Percentiles rank a stretch among this genome's conserved stretches.
These are phyloP conservation scores for Perca fluviatilis DNA, from an alignment of 2,113 vertebrate species.

Conservation along the genomic window DNA sequence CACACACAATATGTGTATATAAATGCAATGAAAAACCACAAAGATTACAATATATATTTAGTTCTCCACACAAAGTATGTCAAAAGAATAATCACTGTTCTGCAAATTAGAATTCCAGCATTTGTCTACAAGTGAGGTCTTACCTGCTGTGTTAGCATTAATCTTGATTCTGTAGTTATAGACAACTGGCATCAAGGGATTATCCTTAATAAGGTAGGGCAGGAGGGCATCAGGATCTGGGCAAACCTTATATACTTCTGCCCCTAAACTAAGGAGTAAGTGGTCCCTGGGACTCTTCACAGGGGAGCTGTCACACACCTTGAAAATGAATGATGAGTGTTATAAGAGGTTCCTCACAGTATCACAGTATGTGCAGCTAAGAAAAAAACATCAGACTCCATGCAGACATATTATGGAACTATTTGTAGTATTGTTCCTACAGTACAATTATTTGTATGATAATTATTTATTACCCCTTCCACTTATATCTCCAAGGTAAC, in stretches of 20 bases:
- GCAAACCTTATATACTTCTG: conserved; percentile 78
- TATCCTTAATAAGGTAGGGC: conserved; percentile 76
- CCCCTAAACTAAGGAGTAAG: conserved; percentile 84
- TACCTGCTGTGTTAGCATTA: conserved; percentile 73
- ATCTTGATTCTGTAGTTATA: conserved; percentile 67
- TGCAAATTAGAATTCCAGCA: neutral
- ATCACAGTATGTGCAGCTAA: neutral
- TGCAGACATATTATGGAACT: no score
- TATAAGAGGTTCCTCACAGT: neutral
- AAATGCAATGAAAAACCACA: neutral
- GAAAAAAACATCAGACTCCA: no score
- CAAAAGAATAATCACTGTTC: neutral
- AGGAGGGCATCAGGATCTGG: conserved; percentile 78
- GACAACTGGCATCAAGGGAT: conserved; percentile 62
- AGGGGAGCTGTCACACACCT: conserved; percentile 80
- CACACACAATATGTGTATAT: no score
- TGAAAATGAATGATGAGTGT: conserved; percentile 43
- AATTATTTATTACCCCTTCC: no score
- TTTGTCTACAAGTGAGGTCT: neutral
- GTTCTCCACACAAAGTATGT: neutral
- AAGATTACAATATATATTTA: neutral
- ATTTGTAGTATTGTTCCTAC: neutral
- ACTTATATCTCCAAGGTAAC: no score
- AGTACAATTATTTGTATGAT: neutral
- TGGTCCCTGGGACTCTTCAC: conserved; percentile 85